phyloP scores from a whole-genome alignment of 2,888 invertebrate genomes.

The Mechanitis mazaeus region DNA sequence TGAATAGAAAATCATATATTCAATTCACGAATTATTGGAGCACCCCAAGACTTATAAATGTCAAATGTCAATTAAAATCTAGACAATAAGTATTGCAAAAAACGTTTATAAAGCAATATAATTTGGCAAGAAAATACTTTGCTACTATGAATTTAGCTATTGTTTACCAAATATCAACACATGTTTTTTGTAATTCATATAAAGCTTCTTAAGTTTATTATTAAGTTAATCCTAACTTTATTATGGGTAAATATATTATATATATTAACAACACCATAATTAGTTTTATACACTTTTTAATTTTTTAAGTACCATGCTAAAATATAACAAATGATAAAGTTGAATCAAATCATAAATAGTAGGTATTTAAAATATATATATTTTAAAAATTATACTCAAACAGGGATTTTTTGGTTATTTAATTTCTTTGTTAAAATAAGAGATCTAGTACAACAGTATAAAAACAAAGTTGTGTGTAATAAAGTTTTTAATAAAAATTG shows the following conservation, averaged over 20 bases:
- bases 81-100: conserved; percentile 28
- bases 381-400: too few species aligned
- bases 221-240: too few species aligned
- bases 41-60: neutral
- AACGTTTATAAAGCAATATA: neutral
- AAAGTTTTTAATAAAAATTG: conserved; percentile 7
- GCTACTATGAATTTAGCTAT: neutral
- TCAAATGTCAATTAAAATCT: conserved; percentile 26
- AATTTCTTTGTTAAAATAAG: too few species aligned
- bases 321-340: too few species aligned
- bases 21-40: neutral
- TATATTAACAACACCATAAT: too few species aligned
- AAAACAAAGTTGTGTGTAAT: neutral
- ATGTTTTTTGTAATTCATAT: neutral
- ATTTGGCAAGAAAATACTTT: neutral
- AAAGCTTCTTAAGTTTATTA: too few species aligned
- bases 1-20: neutral
- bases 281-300: too few species aligned
- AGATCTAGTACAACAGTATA: conserved; percentile 21
- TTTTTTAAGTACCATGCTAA: too few species aligned
- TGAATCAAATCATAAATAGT: too few species aligned
- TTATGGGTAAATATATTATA: too few species aligned
- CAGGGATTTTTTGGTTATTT: too few species aligned
- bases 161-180: conserved; percentile 1
- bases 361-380: too few species aligned